Conservation (phyloP, 2,888 invertebrate genomes). For the Eueremaeus valkanovi region DNA sequence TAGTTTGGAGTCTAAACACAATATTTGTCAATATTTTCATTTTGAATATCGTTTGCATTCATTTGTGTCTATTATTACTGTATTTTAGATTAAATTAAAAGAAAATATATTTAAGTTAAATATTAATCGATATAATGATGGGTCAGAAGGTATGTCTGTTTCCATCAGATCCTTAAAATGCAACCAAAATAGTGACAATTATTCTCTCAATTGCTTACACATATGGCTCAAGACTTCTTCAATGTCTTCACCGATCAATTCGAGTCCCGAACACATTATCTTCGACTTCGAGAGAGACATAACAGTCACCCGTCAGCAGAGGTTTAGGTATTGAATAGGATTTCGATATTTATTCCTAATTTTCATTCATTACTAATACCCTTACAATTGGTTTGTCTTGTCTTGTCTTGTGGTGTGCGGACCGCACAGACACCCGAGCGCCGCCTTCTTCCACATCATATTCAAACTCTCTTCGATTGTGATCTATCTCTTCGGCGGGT, state of each 20-base stretch:
- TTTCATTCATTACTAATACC: no score
- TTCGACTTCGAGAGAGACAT: slow-evolving; percentile 39
- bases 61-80: no score
- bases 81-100: neutral
- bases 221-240: slow-evolving; percentile 18
- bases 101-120: neutral
- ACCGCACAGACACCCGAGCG: slow-evolving; percentile 70
- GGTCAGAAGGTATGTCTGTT: neutral
- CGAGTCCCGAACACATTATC: slow-evolving; percentile 36
- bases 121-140: slow-evolving; percentile 15
- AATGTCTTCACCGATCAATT: neutral
- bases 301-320: neutral
- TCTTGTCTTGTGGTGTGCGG: neutral
- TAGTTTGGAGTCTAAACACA: no score
- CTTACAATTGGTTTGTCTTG: neutral
- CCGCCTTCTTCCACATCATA: slow-evolving; percentile 82
- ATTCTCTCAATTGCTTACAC: neutral
- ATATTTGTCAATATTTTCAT: no score
- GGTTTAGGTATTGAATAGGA: slow-evolving; percentile 35
- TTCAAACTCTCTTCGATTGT: slow-evolving; percentile 79
- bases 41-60: neutral
- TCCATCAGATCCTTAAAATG: no score
- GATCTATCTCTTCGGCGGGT: slow-evolving; percentile 82
- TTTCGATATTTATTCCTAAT: no score
- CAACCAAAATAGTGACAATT: neutral